Evolutionary conservation across 1,140 invertebrate species (phyloP).

Genomic region (Lycorma delicatula): DNA sequence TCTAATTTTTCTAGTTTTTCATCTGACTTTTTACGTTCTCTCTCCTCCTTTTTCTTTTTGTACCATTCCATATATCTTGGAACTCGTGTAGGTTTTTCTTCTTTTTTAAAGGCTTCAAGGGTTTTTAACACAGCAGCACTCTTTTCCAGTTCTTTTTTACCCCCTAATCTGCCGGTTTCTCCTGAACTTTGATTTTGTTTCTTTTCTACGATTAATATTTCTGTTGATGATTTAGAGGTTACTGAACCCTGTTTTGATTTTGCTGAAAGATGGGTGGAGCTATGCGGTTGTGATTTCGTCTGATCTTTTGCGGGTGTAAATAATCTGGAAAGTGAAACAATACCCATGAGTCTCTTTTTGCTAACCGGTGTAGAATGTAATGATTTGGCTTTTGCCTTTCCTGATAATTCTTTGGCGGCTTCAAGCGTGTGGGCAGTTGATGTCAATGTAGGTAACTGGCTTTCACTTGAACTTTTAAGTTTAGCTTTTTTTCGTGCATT

Average conservation of each 20-base stretch:
- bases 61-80: conserved; percentile 49
- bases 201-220: neutral
- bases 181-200: neutral
- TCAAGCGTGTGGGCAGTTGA: neutral
- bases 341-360: conserved; percentile 30
- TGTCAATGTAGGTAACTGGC: conserved; percentile 2
- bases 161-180: neutral
- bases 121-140: neutral
- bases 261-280: too few species aligned
- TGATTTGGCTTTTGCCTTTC: conserved; percentile 10
- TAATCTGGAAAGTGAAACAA: neutral
- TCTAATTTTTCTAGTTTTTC: conserved; percentile 17
- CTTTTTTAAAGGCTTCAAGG: neutral
- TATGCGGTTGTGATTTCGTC: neutral
- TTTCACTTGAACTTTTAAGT: conserved; percentile 14
- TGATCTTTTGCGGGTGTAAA: conserved; percentile 2
- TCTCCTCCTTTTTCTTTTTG: conserved; percentile 33
- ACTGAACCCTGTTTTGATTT: neutral
- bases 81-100: conserved; percentile 27
- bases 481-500: neutral
- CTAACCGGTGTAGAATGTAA: conserved; percentile 27
- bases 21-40: conserved; percentile 25
- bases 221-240: conserved; percentile 1
- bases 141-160: conserved; percentile 6
- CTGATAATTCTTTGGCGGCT: neutral